phyloP scores from a whole-genome alignment of 1,140 invertebrate species.

The Conus betulinus region DNA sequence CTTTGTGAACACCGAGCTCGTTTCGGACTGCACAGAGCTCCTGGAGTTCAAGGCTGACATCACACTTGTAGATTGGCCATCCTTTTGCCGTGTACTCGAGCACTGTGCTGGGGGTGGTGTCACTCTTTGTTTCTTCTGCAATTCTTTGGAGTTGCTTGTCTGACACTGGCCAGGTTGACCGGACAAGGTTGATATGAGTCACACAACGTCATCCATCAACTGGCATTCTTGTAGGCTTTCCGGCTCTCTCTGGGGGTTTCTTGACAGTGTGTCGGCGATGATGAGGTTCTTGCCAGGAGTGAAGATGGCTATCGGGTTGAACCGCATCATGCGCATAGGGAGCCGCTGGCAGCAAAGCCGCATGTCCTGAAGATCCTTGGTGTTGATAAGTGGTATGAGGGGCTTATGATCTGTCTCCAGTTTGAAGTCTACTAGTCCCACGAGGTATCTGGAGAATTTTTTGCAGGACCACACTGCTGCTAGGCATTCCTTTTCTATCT shows the following conservation, averaged over 20 bases:
- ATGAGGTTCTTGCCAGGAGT: background rate
- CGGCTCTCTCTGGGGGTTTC: background rate
- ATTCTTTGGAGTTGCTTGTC: background rate
- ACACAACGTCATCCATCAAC: background rate
- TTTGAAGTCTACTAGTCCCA: background rate
- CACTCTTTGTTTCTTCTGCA: background rate
- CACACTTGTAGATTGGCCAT: background rate
- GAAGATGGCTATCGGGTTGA: background rate
- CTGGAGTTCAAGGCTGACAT: background rate
- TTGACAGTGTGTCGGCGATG: background rate
- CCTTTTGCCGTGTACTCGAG: background rate
- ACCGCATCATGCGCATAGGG: background rate
- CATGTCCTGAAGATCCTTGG: background rate
- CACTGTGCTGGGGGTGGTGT: background rate
- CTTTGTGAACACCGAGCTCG: background rate
- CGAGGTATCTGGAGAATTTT: conserved; percentile 9
- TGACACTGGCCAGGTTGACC: background rate
- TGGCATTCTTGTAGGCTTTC: background rate
- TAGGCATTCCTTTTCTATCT: background rate
- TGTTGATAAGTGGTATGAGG: background rate
- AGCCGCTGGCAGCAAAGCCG: background rate
- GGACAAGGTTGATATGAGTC: background rate
- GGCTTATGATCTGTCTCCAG: background rate
- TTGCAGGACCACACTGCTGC: background rate
- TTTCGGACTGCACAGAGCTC: background rate